Conservation (phyloP, 2,797 vertebrate genomes). For the Parauchenoglanis ngamensis region DNA sequence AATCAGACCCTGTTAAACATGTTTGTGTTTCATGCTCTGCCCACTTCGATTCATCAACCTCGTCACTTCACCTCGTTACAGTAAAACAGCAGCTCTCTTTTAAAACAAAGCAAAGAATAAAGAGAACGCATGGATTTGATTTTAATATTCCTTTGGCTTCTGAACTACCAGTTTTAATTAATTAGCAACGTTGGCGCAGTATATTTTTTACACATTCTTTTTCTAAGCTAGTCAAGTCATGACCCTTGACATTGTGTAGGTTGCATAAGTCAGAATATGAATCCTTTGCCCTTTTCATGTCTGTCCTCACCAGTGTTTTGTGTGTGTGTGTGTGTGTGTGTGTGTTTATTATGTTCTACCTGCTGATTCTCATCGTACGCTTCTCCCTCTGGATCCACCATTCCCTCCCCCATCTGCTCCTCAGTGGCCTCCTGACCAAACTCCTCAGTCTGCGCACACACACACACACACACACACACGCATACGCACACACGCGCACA, state of each 20-base stretch:
- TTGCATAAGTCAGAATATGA: not conserved
- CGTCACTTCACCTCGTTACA: not conserved
- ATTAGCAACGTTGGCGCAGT: not conserved
- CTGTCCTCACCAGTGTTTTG: not conserved
- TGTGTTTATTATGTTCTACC: conserved; percentile 71
- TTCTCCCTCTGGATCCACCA: conserved; percentile 92
- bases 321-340: not conserved
- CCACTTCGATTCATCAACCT: not conserved
- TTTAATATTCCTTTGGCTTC: not conserved
- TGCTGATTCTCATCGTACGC: conserved; percentile 90
- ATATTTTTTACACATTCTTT: no score
- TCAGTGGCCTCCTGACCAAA: conserved; percentile 95
- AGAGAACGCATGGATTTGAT: not conserved
- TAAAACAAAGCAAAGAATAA: not conserved
- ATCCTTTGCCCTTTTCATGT: not conserved
- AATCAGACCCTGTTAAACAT: not conserved
- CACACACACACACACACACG: conserved; percentile 39
- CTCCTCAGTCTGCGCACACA: conserved; percentile 84
- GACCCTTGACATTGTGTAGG: not conserved
- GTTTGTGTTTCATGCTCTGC: not conserved
- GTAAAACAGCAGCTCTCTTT: not conserved
- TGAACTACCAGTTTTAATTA: not conserved
- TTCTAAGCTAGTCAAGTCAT: not conserved
- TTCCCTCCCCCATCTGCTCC: conserved; percentile 85
- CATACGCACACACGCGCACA: not conserved